phyloP scores from a whole-genome alignment of 2,888 invertebrate genomes.

The Andricus quercusramuli region DNA sequence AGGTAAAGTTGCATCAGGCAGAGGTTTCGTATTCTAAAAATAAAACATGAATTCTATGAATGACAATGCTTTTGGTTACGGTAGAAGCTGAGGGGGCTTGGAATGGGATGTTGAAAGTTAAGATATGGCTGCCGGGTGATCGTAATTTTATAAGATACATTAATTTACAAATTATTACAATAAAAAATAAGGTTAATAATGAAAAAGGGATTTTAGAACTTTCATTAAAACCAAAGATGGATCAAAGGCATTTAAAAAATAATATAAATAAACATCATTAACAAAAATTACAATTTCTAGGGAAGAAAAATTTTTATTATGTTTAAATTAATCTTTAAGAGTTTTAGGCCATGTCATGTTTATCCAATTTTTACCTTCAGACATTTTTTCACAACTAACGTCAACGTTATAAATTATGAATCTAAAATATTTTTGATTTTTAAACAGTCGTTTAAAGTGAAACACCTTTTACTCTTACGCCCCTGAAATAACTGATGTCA shows the following conservation, averaged over 20 bases:
- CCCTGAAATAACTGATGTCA: background rate
- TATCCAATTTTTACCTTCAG: too few relatives aligned
- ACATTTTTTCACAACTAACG: too few relatives aligned
- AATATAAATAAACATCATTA: background rate
- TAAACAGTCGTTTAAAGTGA: too few relatives aligned
- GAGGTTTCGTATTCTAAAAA: conserved; percentile 27
- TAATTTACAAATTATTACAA: too few relatives aligned
- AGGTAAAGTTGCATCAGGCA: background rate
- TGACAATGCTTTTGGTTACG: conserved; percentile 2
- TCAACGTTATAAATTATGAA: background rate
- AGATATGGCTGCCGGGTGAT: conserved; percentile 21
- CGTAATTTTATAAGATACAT: background rate
- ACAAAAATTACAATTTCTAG: background rate
- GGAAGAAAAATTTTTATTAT: background rate
- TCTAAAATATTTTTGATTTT: too few relatives aligned
- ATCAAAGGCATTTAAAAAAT: background rate
- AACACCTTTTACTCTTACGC: background rate
- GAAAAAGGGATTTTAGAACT: too few relatives aligned
- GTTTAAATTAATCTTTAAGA: too few relatives aligned
- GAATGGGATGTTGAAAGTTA: conserved; percentile 16
- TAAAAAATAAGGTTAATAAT: too few relatives aligned
- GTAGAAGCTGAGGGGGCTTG: background rate
- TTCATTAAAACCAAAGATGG: too few relatives aligned
- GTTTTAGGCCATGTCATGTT: too few relatives aligned
- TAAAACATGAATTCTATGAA: conserved; percentile 11